These are phyloP conservation scores for Arothron firmamentum DNA, from an alignment of 2,113 vertebrate species.

Conservation along the genomic window DNA sequence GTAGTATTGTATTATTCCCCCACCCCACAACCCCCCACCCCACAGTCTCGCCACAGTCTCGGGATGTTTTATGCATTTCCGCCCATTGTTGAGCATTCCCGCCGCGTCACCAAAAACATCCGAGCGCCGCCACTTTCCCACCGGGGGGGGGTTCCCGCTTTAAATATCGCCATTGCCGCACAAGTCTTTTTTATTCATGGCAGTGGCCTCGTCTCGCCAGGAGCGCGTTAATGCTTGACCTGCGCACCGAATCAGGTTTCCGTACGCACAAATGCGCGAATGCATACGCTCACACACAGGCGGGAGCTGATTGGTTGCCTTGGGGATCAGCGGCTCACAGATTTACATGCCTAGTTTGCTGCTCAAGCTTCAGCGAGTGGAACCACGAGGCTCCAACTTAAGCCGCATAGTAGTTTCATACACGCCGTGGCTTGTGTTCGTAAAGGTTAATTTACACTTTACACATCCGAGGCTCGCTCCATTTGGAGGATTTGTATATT, in stretches of 20 bases:
- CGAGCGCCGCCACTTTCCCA: conserved; percentile 11
- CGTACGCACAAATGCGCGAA: conserved; percentile 25
- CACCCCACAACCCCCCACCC: too few relatives aligned
- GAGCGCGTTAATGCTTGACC: conserved; percentile 43
- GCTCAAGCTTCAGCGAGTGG: conserved; percentile 20
- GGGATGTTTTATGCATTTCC: conserved; percentile 43
- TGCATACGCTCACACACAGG: conserved; percentile 2
- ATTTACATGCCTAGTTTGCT: conserved; percentile 49
- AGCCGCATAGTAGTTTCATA: conserved; percentile 1
- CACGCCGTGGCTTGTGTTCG: neutral
- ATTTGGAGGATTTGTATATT: conserved; percentile 39
- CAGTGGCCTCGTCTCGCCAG: conserved; percentile 12
- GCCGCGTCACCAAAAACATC: conserved; percentile 20
- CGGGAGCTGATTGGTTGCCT: conserved; percentile 28
- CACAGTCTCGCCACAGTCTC: conserved; percentile 13
- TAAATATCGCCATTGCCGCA: conserved; percentile 12
- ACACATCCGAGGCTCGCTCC: conserved; percentile 10
- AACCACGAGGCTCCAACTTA: conserved; percentile 12
- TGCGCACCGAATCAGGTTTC: conserved; percentile 24
- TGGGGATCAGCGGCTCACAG: conserved; percentile 48
- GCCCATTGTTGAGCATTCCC: conserved; percentile 43
- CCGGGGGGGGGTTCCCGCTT: conserved; percentile 12
- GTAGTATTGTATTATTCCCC: too few relatives aligned
- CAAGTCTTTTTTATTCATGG: conserved; percentile 6
- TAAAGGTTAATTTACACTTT: conserved; percentile 5